Evolutionary conservation across 2,888 invertebrate genomes (phyloP).

Genomic region (Acronicta alni): DNA sequence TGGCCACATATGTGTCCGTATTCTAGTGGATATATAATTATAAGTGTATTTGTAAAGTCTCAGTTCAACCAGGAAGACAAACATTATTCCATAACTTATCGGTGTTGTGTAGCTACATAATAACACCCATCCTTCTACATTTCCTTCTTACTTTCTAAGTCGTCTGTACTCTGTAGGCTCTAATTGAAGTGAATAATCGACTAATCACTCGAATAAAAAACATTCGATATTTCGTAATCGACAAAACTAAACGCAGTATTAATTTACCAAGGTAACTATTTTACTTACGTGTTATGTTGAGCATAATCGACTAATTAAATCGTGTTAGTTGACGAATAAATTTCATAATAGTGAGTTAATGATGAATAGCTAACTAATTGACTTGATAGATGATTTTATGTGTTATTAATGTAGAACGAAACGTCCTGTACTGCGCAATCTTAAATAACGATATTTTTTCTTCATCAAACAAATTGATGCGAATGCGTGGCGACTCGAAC

Average conservation of each 20-base stretch:
- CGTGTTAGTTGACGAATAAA: conserved; percentile 26
- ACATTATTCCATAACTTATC: conserved; percentile 14
- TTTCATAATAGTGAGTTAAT: conserved; percentile 23
- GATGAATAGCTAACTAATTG: conserved; percentile 42
- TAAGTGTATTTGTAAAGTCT: conserved; percentile 9
- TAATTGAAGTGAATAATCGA: conserved; percentile 20
- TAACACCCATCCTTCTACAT: conserved; percentile 13
- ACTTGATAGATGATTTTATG: conserved; percentile 22
- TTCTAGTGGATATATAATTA: too few species aligned
- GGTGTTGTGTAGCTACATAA: conserved; percentile 19
- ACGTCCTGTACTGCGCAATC: conserved; percentile 31
- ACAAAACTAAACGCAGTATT: conserved; percentile 27
- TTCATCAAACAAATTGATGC: too few species aligned
- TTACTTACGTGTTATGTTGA: conserved; percentile 16
- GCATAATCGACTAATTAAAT: conserved; percentile 30
- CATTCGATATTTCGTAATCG: conserved; percentile 24
- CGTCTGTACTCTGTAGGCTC: conserved; percentile 7
- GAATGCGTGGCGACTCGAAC: too few species aligned
- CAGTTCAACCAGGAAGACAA: conserved; percentile 20
- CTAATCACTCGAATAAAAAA: conserved; percentile 34
- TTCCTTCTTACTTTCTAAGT: conserved; percentile 31
- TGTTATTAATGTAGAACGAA: conserved; percentile 22
- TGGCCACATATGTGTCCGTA: too few species aligned
- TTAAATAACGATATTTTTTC: background rate
- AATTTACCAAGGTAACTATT: conserved; percentile 36